Base-by-base conservation (phyloP, 2,797 vertebrate species). In the Lagocephalus sceleratus region DNA sequence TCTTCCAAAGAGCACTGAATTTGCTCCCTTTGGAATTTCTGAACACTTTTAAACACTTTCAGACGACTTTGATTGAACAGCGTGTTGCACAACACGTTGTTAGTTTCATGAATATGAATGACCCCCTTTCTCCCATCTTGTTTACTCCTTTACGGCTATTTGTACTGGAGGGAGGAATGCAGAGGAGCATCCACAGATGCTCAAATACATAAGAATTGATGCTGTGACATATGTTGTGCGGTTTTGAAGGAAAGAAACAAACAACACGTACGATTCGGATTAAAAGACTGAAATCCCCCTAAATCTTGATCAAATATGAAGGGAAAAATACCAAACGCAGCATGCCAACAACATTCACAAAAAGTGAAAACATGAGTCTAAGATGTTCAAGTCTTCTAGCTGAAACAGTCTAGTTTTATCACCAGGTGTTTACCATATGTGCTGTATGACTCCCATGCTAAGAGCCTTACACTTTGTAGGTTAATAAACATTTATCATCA, bases 11-110 rank as follows among this genome's bases (percentile, higher is more conserved):
- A 5, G 12, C 32, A 16, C 39, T 17, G 16, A 17, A 40, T 40
- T 17, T 40, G 39, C n/a, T 42, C 17, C 17, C 32, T 35, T 35
- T 35, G 32, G 14, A 35, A 35, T 42, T 10, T 42, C 41, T 40
- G 16, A 42, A 19, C 41, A 42, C 7, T 17, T 42, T 19, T 42
- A 42, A 42, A 42, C 41, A 42, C 41, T 42, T 51, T 46, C 44
- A 16, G 44, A 48, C 11, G 44, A 48, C 11, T 5, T 14, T 45
- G 26, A 20, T 32, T 42, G 15, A 17, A 16, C 20, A 20, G 29
- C 39, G 20, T 3, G 4, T 22, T 40, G 15, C 20, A 17, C 50
- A 52, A 20, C 32, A 14, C 19, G 17, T 45, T 9, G 16, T 54
- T 48, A 0, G 16, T 47, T 53, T 42, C 17, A 32, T 29, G 41